phyloP scores from a whole-genome alignment of 2,113 vertebrate genomes.

The Bos taurus region ARS-UCD2.0 NC_037330.1:119840001-119840500 shows the following conservation, averaged over 20 bases:
- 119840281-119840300: background rate
- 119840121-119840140: background rate
- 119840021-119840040: background rate
- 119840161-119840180: background rate
- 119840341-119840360: background rate
- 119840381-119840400: background rate
- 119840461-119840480: background rate
- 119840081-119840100: background rate
- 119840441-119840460: background rate
- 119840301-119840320: background rate
- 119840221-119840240: background rate
- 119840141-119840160: background rate
- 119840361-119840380: background rate
- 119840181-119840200: background rate
- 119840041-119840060: background rate
- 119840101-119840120: background rate
- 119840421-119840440: background rate
- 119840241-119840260: background rate
- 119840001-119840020: fast-evolving
- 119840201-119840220: background rate
- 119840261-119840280: background rate
- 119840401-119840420: background rate
- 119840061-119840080: background rate
- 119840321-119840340: fast-evolving
- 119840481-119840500: background rate